A percentile compares a stretch with the other conserved stretches of the same genome.
Evolutionary conservation across 2,888 invertebrate species (phyloP).

Genomic region (Nymphalis polychloros): DNA sequence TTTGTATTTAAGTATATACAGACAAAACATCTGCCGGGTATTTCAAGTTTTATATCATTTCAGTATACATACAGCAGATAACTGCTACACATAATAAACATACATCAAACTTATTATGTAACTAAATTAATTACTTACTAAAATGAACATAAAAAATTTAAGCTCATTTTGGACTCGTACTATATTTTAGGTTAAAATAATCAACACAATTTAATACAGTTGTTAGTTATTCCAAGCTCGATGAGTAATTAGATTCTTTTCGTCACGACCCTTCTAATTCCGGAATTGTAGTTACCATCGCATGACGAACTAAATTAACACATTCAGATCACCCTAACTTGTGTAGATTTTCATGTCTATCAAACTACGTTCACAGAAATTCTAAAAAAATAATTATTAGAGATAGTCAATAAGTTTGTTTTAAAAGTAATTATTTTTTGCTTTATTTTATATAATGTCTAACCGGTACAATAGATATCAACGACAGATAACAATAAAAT

Average conservation of each 20-base stretch:
- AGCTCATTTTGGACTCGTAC: no score
- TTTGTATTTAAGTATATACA: no score
- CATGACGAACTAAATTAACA: constrained; percentile 79
- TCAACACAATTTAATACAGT: neutral
- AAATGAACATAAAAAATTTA: no score
- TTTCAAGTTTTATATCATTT: no score
- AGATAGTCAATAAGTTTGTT: neutral
- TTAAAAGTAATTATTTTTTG: no score
- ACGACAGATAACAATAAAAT: neutral
- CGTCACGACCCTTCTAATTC: constrained; percentile 42
- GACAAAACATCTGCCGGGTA: no score
- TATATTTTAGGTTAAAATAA: neutral
- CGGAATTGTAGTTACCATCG: constrained; percentile 54
- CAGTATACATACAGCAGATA: no score
- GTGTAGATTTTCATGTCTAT: constrained; percentile 9
- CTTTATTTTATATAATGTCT: no score
- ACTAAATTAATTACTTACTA: no score
- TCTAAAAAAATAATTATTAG: neutral
- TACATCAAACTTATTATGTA: no score
- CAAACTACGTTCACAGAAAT: neutral
- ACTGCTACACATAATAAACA: no score
- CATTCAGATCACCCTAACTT: constrained; percentile 50
- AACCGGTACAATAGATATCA: neutral
- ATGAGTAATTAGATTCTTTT: constrained; percentile 45
- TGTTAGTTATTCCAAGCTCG: constrained; percentile 9